Conservation (phyloP, 2,113 vertebrate genomes). For the Halichoeres trimaculatus region DNA sequence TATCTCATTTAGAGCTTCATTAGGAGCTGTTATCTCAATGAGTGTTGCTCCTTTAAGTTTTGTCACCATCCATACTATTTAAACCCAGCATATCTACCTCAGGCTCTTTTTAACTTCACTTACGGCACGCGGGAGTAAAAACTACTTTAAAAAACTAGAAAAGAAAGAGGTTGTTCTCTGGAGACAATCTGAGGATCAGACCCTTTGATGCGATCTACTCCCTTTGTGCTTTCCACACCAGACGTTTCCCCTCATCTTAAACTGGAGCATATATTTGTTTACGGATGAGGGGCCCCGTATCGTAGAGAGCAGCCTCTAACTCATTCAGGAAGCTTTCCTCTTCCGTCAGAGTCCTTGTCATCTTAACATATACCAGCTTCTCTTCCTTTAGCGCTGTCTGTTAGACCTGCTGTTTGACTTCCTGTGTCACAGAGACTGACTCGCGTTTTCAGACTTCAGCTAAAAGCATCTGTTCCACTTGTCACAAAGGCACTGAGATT, state of each 20-base stretch:
- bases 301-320: constrained; percentile 39
- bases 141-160: constrained; percentile 33
- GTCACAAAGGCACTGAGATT: constrained; percentile 19
- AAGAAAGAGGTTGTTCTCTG: constrained; percentile 46
- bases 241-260: constrained; percentile 56
- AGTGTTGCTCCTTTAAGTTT: background rate
- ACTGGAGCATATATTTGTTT: constrained; percentile 73
- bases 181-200: constrained; percentile 57
- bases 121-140: constrained; percentile 30
- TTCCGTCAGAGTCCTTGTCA: constrained; percentile 42
- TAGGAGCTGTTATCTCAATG: constrained; percentile 4
- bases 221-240: constrained; percentile 50
- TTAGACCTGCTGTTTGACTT: constrained; percentile 26
- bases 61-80: background rate
- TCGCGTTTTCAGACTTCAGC: constrained; percentile 5
- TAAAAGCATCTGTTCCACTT: constrained; percentile 10
- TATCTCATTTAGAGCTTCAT: constrained; percentile 11
- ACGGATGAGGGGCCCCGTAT: constrained; percentile 60
- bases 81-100: constrained; percentile 31
- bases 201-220: constrained; percentile 57
- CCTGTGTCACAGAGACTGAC: constrained; percentile 19
- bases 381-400: constrained; percentile 36
- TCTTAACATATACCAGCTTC: constrained; percentile 13
- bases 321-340: constrained; percentile 54
- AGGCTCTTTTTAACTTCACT: constrained; percentile 42